Evolutionary conservation across 2,113 vertebrate species (phyloP).

Genomic region (Psophia crepitans): DNA sequence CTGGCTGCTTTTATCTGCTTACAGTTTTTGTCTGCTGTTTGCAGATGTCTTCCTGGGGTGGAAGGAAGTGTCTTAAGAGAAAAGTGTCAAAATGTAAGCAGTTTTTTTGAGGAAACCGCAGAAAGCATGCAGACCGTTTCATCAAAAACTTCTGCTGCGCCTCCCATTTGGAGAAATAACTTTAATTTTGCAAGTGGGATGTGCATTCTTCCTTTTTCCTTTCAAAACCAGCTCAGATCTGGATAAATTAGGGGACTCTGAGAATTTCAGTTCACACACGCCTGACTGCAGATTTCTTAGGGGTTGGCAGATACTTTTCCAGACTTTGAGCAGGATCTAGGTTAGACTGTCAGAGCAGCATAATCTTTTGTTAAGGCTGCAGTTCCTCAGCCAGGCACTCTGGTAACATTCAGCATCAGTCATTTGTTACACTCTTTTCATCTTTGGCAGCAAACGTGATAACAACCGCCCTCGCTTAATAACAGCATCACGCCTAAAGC

Average conservation of each 20-base stretch:
- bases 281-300: not conserved
- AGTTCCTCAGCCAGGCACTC: not conserved
- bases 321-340: not conserved
- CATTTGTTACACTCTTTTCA: not conserved
- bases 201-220: not conserved
- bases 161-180: not conserved
- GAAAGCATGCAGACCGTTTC: not conserved
- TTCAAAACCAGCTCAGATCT: not conserved
- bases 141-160: not conserved
- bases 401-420: not conserved
- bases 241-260: not conserved
- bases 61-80: not conserved
- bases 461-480: not conserved
- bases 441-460: not conserved
- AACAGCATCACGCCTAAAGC: not conserved
- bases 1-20: not conserved
- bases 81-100: not conserved
- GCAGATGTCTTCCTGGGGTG: not conserved
- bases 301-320: not conserved
- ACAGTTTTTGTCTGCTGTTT: not conserved
- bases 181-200: not conserved
- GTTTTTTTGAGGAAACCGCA: not conserved
- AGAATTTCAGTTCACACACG: not conserved
- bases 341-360: not conserved
- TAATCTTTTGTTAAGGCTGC: not conserved